phyloP scores from a whole-genome alignment of 2,113 vertebrate genomes.

The Dromaius novaehollandiae region DNA sequence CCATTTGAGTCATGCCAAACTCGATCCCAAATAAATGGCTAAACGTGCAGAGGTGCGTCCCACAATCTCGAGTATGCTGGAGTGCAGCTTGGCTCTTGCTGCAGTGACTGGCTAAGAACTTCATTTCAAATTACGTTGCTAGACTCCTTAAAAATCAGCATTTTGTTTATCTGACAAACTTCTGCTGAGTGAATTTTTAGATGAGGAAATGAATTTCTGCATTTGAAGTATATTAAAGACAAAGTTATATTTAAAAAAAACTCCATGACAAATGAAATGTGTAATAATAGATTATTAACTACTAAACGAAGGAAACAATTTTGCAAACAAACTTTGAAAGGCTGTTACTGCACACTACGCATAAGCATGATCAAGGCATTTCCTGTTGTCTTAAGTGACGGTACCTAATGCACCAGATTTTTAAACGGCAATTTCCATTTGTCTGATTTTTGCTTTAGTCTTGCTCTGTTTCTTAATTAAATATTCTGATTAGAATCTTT shows the following conservation, averaged over 20 bases:
- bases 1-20: background rate
- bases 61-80: background rate
- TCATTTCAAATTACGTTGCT: background rate
- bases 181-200: background rate
- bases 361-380: background rate
- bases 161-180: background rate
- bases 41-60: background rate
- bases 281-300: background rate
- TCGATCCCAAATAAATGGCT: background rate
- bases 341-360: background rate
- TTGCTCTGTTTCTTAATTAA: background rate
- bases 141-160: background rate
- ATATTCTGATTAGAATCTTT: background rate
- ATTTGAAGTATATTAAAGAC: background rate
- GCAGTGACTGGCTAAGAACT: background rate
- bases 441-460: constrained; percentile 6
- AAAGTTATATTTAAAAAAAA: background rate
- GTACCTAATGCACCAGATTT: constrained; percentile 16
- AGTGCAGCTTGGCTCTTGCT: background rate
- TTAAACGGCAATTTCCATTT: constrained; percentile 53
- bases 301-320: background rate
- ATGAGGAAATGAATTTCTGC: background rate
- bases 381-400: background rate
- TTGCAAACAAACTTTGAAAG: background rate
- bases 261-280: background rate